These are phyloP conservation scores for Drosophila micromelanica DNA, from an alignment of 1,140 invertebrate species.

Conservation along the genomic window DNA sequence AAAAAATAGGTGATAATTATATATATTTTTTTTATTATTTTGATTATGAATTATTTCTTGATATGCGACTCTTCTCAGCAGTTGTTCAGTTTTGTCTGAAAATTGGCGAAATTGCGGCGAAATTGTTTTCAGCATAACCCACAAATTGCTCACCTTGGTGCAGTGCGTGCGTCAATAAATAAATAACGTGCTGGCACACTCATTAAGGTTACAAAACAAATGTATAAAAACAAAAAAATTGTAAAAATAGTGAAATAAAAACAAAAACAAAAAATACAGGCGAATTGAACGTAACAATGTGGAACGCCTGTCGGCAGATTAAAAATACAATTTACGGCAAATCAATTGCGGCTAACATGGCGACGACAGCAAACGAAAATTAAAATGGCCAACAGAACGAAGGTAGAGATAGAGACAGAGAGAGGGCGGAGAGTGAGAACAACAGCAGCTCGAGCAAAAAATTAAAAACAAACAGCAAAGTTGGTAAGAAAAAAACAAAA, in stretches of 20 bases:
- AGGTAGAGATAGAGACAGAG: conserved; percentile 12
- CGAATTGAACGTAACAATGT: conserved; percentile 44
- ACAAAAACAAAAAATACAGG: conserved; percentile 12
- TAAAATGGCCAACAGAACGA: conserved; percentile 50
- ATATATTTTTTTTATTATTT: too few species aligned
- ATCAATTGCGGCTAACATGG: conserved; percentile 77
- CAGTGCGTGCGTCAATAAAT: conserved; percentile 43
- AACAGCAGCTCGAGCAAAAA: conserved; percentile 68
- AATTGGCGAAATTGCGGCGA: background rate
- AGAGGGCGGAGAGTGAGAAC: conserved; percentile 6
- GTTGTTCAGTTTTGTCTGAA: background rate
- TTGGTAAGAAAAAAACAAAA: conserved; percentile 15
- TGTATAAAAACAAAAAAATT: background rate
- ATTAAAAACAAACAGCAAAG: conserved; percentile 66
- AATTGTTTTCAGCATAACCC: background rate
- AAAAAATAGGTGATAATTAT: too few species aligned
- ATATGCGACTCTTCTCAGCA: too few species aligned
- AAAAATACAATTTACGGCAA: conserved; percentile 80
- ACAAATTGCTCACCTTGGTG: background rate
- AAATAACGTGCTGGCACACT: conserved; percentile 64
- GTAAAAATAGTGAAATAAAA: conserved; percentile 1
- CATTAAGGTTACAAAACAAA: conserved; percentile 43
- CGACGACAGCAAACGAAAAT: conserved; percentile 65
- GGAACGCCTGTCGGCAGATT: conserved; percentile 67
- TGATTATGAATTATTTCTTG: too few species aligned